Evolutionary conservation across 2,888 invertebrate species (phyloP).

Genomic region (Polydrusus tereticollis): DNA sequence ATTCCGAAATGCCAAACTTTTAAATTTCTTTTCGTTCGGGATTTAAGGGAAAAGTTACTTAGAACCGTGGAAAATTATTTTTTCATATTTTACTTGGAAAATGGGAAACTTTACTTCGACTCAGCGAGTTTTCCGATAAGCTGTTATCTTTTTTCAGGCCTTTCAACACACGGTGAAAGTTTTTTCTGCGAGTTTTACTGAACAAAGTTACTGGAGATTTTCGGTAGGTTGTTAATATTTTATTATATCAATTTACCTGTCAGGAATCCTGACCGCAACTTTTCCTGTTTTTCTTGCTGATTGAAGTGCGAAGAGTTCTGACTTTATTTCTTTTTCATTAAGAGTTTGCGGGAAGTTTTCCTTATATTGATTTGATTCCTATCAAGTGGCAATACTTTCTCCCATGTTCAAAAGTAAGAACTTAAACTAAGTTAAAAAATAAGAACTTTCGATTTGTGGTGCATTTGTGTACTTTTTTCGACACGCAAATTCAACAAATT

Average conservation of each 20-base stretch:
- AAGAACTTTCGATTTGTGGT: too few species aligned
- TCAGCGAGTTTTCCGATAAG: constrained; percentile 65
- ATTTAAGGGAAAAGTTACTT: constrained; percentile 44
- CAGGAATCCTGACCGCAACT: not conserved
- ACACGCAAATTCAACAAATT: too few species aligned
- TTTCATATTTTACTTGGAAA: constrained; percentile 51
- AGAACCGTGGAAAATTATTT: constrained; percentile 49
- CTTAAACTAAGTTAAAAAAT: too few species aligned
- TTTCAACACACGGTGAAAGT: constrained; percentile 19
- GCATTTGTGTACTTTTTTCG: too few species aligned
- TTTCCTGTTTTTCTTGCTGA: not conserved
- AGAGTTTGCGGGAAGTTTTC: not conserved
- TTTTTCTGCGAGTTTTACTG: constrained; percentile 13
- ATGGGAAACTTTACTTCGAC: constrained; percentile 46
- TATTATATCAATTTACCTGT: constrained; percentile 14
- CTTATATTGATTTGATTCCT: too few species aligned
- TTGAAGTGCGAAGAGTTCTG: not conserved
- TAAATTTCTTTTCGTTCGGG: constrained; percentile 35
- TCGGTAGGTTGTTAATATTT: constrained; percentile 20
- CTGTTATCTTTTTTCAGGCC: constrained; percentile 44
- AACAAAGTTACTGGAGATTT: constrained; percentile 19
- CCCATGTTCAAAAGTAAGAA: too few species aligned
- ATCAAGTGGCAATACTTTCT: too few species aligned
- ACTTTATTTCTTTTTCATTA: constrained; percentile 1
- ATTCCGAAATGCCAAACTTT: constrained; percentile 40